phyloP scores from a whole-genome alignment of 2,113 vertebrate genomes.

The Herpetotheres cachinnans region DNA sequence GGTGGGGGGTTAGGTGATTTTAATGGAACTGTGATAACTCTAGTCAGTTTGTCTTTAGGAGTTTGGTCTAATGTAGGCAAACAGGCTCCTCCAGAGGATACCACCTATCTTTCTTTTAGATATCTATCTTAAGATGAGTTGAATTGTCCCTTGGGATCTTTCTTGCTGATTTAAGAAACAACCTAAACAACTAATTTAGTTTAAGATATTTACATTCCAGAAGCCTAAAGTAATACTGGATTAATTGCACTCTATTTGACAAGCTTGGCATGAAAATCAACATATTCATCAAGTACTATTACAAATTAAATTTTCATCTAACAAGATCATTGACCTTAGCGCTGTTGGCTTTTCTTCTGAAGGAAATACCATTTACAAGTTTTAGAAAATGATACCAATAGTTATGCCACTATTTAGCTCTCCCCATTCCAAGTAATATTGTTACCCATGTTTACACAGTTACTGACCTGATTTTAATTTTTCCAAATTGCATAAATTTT shows the following conservation, averaged over 20 bases:
- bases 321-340: neutral
- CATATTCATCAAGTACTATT: neutral
- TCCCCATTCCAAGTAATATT: neutral
- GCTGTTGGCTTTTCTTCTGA: neutral
- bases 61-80: neutral
- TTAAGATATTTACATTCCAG: neutral
- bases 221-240: neutral
- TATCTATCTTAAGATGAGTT: neutral
- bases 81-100: neutral
- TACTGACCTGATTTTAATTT: neutral
- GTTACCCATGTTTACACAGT: rapidly evolving
- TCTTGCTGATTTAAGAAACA: neutral
- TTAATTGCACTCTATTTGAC: constrained; percentile 24
- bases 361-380: neutral
- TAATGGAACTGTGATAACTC: neutral
- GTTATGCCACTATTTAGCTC: neutral
- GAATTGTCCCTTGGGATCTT: neutral
- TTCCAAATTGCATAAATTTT: neutral
- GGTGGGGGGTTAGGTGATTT: neutral
- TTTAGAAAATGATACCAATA: neutral
- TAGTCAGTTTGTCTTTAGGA: neutral
- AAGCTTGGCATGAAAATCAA: constrained; percentile 15
- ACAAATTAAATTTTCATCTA: neutral
- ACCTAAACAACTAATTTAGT: neutral
- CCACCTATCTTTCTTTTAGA: neutral